Conservation (phyloP, 2,888 invertebrate species). For the Strigamia crassipes region DNA sequence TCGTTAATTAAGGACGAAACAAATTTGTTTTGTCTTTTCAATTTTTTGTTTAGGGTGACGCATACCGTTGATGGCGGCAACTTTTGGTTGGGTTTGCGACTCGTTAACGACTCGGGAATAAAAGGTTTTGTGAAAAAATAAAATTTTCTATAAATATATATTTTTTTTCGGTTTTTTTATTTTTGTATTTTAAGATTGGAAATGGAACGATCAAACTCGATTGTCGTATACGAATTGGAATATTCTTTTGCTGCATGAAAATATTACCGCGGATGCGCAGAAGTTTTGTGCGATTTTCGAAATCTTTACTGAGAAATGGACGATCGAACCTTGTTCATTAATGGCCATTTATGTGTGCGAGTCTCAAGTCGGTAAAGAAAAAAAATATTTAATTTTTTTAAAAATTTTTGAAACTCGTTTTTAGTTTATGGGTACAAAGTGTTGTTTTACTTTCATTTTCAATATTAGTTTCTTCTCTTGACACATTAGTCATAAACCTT, state of each 20-base stretch:
- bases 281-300: not conserved
- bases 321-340: not conserved
- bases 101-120: not conserved
- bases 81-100: slow-evolving; percentile 6
- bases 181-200: not conserved
- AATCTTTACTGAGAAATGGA: not conserved
- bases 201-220: not conserved
- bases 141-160: not conserved
- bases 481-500: not conserved
- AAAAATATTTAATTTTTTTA: not conserved
- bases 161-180: not conserved
- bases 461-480: not conserved
- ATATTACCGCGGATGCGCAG: not conserved
- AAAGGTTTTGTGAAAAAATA: not conserved
- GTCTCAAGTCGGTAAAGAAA: not conserved
- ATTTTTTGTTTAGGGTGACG: not conserved
- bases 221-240: not conserved
- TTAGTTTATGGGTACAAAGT: slow-evolving; percentile 24
- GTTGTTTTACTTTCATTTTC: not conserved
- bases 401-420: not conserved
- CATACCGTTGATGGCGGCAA: not conserved
- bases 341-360: not conserved
- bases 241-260: not conserved
- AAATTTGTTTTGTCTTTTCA: not conserved
- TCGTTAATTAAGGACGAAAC: not conserved